Base-by-base conservation (phyloP, 2,113 vertebrate genomes). In the Ariopsis seemanni region DNA sequence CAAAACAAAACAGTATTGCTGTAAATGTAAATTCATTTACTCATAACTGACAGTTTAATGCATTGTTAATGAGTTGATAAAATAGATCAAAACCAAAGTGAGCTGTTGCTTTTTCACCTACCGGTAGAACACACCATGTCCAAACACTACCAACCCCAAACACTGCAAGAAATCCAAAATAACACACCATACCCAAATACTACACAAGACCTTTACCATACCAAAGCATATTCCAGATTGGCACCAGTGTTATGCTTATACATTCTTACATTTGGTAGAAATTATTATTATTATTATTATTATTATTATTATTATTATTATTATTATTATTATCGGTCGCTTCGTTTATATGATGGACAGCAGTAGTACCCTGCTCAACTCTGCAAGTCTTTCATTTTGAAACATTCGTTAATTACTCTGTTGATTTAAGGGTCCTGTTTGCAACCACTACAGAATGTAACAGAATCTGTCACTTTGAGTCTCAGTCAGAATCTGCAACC, bases 381-480 rank as follows among this genome's bases (percentile, higher is more conserved):
- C 17, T 72, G 71, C 34, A 48, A 72, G 17, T 48, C 71, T 74
- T 77, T 77, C 11, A 77, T 25, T 77, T 52, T 50, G 20, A 52
- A n/a, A 77, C 34, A 77, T 25, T 77, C 11, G 1, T 77, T 77
- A 53, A 77, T 25, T 77, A 77, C 53, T 77, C 48, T 53, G 72
- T 77, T 75, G 72, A 4, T 22, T 75, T 75, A 75, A 74, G 71
- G 42, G 8, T 48, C 20, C 50, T 52, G 48, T 74, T 74, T 48
- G 34, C 30, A 72, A 20, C 17, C 34, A 18, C 34, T 48, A 20
- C 34, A 48, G 71, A 74, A 12, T 48, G 71, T 74, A 74, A 72
- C 69, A 72, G 30, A 72, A 74, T 74, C 74, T 53, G 74, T 77
- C 74, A 77, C 74, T n/a, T n/a, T 77, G 48, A 75, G 42, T 52